Conservation (phyloP, 2,888 invertebrate genomes). For the Synergus itoensis region DNA sequence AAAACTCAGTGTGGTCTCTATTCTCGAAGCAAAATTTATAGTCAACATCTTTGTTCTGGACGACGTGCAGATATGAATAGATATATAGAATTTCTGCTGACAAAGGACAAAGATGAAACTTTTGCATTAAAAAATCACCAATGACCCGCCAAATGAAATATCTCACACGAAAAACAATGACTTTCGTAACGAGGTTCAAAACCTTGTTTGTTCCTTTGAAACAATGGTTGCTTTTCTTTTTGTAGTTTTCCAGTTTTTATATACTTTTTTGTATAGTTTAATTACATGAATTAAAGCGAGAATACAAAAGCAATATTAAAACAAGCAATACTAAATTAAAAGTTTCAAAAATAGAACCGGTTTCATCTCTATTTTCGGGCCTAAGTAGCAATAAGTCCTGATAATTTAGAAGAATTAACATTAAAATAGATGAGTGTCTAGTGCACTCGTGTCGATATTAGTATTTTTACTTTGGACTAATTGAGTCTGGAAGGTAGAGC, state of each 20-base stretch:
- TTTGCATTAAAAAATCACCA: background rate
- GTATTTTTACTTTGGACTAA: constrained; percentile 2
- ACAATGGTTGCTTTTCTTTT: background rate
- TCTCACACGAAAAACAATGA: background rate
- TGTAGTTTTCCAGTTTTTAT: background rate
- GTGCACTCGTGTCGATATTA: background rate
- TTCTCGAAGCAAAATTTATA: constrained; percentile 36
- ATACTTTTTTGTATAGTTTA: background rate
- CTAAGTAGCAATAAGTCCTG: background rate
- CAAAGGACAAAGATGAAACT: background rate
- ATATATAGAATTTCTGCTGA: constrained; percentile 16
- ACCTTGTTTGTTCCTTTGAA: too few species aligned
- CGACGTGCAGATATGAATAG: constrained; percentile 51
- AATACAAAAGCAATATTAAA: too few species aligned
- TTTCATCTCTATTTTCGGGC: background rate
- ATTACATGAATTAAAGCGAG: too few species aligned
- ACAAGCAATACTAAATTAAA: too few species aligned
- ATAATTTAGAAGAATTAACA: background rate
- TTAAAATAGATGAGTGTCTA: background rate
- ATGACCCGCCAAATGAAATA: background rate
- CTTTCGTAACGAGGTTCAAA: background rate
- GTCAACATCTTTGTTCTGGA: constrained; percentile 42
- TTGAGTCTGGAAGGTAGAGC: background rate
- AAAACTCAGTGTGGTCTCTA: constrained; percentile 44
- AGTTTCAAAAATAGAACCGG: background rate